Base-by-base conservation (phyloP, 2,113 vertebrate species). In the Myanophis thanlyinensis region DNA sequence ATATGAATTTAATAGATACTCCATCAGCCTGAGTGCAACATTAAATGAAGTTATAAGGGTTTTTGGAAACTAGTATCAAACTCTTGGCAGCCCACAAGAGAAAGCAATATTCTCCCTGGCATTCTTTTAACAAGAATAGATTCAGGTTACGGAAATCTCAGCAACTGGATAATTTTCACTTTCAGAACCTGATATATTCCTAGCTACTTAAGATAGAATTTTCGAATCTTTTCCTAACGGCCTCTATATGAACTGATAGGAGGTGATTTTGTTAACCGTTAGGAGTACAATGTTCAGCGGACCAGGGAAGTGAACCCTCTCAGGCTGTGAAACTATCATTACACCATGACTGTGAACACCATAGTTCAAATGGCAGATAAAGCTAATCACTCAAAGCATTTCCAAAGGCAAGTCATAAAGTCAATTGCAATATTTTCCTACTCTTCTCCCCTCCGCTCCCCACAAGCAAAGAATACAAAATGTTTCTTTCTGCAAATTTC, bases 351-450 rank as follows among this genome's bases (percentile, higher is more conserved):
- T 93, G 94, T 0, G 0, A 95, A 73, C 67, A 80, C 20, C 13
- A 3, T 0, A 0, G 23, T 94, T 95, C 93, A 97, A 96, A 96
- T 92, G 95, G 95, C 87, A 94, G 92, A 92, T 92, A 93, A 93
- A 91, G 9, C 80, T 95, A 95, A 95, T 95, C 95, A 95, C 94
- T 84, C 94, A 54, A 59, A 27, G 94, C 80, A 87, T 95, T 89
- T 91, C 92, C 93, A 35, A 90, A 94, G 94, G 92, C 52, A 46
- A 51, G 18, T 7, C n/a, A 80, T 80, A 40, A 80, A 62, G 18
- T 8, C 93, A 90, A 93, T 91, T 20, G 92, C 20, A 84, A 52
- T 94, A 92, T 90, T 95, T 22, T 87, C 22, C 93, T 96, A 67
- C 94, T 85, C 94, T 80, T 13, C 62, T 11, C 93, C 93, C 93